Evolutionary conservation across 53 echinoderm and acorn worm genomes (phyloP), one percentile per base, ranked within the genome.

Genomic region (Arbacia lixula): DNA sequence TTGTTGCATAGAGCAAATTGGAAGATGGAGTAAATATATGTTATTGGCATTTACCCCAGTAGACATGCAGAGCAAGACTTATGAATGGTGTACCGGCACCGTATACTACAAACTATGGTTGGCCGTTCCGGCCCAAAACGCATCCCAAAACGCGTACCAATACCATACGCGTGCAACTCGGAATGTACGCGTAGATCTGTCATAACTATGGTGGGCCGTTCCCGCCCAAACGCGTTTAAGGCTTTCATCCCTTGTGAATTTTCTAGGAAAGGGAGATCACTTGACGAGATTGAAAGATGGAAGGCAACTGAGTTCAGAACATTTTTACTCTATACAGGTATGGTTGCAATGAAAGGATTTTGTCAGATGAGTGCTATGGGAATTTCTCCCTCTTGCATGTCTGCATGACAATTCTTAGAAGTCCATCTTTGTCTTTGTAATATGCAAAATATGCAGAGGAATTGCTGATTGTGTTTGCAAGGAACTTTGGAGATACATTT

Each of bases 271-370:
- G 66, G 36, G 35, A 71, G 85, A 35, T 39, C 72, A 19, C 55
- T 72, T 20, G 28, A 26, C 1, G 85, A 85, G 69, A 28, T 85
- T 53, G 53, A 85, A 24, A 51, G 69, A 25, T 85, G 85, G 85
- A 85, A 85, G 57, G 85, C 85, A 55, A 85, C 73, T 16, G 85
- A 85, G 21, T 58, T 72, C 19, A 31, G 85, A 25, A 66, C 66
- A 35, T 85, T 85, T 37, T 41, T 85, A 26, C 0, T 85, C 24
- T 85, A 85, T 28, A 72, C 72, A 17, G 85, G 85, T 36, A 31
- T 52, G 46, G 72, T 85, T 53, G 72, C 54, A 24, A 28, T 85
- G 60, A 38, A 58, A 40, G 84, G 51, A 41, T 14, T 29, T 27
- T 85, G 4, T n/a, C 38, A 17, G 28, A 58, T 24, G 39, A 71